Evolutionary conservation across 2,888 invertebrate species (phyloP).

Genomic region (Mesorhabditis belari): DNA sequence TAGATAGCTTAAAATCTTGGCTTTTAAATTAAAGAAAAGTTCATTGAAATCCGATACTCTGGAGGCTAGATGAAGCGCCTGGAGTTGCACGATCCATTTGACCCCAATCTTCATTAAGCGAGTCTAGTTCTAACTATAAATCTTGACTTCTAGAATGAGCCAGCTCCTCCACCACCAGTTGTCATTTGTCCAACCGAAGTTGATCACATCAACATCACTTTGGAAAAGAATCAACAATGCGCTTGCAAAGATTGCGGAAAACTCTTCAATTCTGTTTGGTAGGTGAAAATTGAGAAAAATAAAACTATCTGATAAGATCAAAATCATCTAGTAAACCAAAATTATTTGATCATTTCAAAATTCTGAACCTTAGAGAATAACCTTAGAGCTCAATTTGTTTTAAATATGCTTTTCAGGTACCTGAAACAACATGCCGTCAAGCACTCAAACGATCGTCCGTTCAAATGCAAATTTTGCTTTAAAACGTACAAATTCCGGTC

Average conservation of each 20-base stretch:
- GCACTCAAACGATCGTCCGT: slow-evolving; percentile 52
- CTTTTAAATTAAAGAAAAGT: too few species aligned
- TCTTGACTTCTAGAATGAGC: slow-evolving; percentile 20
- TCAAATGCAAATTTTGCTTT: slow-evolving; percentile 51
- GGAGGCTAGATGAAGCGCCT: too few species aligned
- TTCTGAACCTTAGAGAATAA: not conserved
- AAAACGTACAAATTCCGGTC: slow-evolving; percentile 53
- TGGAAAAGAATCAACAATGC: slow-evolving; percentile 52
- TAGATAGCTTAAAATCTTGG: too few species aligned
- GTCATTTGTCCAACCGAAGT: slow-evolving; percentile 50
- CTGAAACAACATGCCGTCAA: slow-evolving; percentile 52
- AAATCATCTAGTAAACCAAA: not conserved
- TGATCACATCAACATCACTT: slow-evolving; percentile 44
- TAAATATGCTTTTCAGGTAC: slow-evolving; percentile 11
- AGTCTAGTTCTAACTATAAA: too few species aligned
- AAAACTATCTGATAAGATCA: not conserved
- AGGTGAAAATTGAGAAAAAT: not conserved
- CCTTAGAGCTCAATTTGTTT: too few species aligned
- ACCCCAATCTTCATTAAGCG: too few species aligned
- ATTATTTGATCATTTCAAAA: not conserved
- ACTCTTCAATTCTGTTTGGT: slow-evolving; percentile 51
- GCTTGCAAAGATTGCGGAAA: slow-evolving; percentile 52
- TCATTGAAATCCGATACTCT: too few species aligned
- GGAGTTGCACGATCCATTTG: too few species aligned
- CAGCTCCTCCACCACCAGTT: slow-evolving; percentile 47